These are phyloP conservation scores for Corynorhinus townsendii DNA, from an alignment of 2,113 vertebrate genomes.

Conservation along the genomic window DNA sequence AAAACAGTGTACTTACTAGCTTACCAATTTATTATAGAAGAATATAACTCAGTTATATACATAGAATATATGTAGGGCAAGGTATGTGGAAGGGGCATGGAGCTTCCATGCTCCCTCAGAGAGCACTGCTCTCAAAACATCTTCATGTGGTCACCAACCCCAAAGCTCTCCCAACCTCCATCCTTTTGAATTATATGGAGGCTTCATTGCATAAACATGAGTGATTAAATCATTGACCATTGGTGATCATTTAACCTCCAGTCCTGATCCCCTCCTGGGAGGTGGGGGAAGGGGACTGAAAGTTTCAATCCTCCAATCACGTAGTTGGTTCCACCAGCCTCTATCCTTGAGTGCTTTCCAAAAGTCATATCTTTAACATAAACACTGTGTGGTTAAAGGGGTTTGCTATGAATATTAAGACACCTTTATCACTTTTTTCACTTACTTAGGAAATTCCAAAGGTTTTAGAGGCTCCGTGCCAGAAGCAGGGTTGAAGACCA, in stretches of 20 bases:
- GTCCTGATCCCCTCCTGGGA: not conserved
- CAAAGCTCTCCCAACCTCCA: not conserved
- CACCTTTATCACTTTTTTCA: not conserved
- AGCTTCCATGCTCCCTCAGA: not conserved
- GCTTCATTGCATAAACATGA: not conserved
- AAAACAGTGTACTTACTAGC: not conserved
- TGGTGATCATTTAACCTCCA: not conserved
- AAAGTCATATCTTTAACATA: not conserved
- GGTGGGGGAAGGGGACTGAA: not conserved
- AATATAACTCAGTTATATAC: not conserved
- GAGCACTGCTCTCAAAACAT: not conserved
- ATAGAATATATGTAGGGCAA: not conserved
- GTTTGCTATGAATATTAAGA: not conserved
- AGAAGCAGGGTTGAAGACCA: not conserved
- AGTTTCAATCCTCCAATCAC: not conserved
- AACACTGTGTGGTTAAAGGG: not conserved
- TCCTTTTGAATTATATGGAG: not conserved
- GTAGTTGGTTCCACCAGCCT: not conserved
- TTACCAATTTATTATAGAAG: not conserved
- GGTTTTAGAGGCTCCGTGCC: not conserved
- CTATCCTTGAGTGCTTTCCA: not conserved
- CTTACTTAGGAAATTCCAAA: not conserved
- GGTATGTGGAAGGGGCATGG: not conserved
- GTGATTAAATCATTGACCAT: not conserved
- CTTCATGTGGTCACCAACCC: not conserved